These are phyloP conservation scores for Dicentrarchus labrax DNA, from an alignment of 2,113 vertebrate genomes.

Conservation along the genomic window DNA sequence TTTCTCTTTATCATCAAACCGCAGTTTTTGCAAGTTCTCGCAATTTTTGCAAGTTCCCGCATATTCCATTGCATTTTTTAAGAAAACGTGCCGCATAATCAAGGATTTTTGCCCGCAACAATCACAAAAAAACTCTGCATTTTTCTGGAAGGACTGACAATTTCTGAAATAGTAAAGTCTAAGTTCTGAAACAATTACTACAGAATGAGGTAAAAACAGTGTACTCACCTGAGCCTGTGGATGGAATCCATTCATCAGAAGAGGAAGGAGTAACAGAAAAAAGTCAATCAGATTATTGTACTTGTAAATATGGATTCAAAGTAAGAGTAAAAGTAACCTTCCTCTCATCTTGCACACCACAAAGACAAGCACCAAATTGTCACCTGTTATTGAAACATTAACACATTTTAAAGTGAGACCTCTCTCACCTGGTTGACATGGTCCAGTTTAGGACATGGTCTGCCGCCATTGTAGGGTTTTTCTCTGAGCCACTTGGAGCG, in stretches of 20 bases:
- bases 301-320: background rate
- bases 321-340: background rate
- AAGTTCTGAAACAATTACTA: background rate
- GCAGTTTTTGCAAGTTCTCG: no score
- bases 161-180: background rate
- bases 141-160: no score
- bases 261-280: conserved; percentile 26
- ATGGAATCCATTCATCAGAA: conserved; percentile 34
- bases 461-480: conserved; percentile 96
- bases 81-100: no score
- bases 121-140: no score
- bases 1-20: no score
- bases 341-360: background rate
- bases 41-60: no score
- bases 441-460: conserved; percentile 97
- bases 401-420: background rate
- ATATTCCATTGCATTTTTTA: no score
- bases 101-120: no score
- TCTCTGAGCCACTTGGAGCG: conserved; percentile 99
- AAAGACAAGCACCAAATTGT: background rate
- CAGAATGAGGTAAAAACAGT: background rate
- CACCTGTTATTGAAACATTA: background rate
- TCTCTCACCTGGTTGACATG: conserved; percentile 95
- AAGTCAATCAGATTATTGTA: conserved; percentile 10
- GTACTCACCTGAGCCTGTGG: conserved; percentile 82